These are phyloP conservation scores for Lysiphlebus fabarum DNA, from an alignment of 1,140 invertebrate genomes.

Conservation along the genomic window DNA sequence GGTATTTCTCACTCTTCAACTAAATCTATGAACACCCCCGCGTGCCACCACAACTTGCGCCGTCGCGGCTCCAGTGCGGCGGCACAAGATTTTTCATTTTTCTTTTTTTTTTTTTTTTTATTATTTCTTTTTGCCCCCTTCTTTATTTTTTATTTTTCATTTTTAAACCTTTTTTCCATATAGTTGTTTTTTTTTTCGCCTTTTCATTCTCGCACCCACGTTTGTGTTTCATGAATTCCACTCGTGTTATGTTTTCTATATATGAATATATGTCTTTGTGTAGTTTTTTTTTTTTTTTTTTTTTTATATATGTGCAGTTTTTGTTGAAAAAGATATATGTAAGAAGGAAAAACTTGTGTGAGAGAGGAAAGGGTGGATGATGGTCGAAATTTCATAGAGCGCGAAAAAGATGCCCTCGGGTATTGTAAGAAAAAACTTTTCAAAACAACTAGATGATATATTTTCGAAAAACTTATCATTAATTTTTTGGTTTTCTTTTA, in stretches of 20 bases:
- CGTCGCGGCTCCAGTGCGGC: constrained; percentile 28
- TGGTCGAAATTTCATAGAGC: too few species aligned
- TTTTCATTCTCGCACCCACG: constrained; percentile 1
- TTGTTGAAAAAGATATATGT: too few species aligned
- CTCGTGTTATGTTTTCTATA: background rate
- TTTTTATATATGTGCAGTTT: too few species aligned
- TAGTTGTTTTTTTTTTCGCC: constrained; percentile 6
- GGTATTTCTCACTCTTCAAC: constrained; percentile 5
- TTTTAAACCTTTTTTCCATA: background rate
- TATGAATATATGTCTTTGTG: background rate
- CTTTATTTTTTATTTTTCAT: too few species aligned
- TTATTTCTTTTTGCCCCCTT: background rate
- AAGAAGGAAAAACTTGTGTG: too few species aligned
- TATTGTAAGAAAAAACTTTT: too few species aligned
- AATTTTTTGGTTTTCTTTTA: too few species aligned
- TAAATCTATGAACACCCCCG: background rate
- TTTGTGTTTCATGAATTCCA: constrained; percentile 3
- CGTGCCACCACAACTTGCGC: constrained; percentile 20
- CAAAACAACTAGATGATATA: too few species aligned
- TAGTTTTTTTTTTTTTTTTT: too few species aligned
- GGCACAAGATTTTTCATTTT: constrained; percentile 23
- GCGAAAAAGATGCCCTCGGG: too few species aligned
- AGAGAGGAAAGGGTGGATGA: too few species aligned
- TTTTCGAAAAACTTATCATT: too few species aligned
- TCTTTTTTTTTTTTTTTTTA: constrained; percentile 1